Evolutionary conservation across 2,888 invertebrate species (phyloP), one percentile per base, ranked within the genome.

Genomic region (Drosophila melanosoma): DNA sequence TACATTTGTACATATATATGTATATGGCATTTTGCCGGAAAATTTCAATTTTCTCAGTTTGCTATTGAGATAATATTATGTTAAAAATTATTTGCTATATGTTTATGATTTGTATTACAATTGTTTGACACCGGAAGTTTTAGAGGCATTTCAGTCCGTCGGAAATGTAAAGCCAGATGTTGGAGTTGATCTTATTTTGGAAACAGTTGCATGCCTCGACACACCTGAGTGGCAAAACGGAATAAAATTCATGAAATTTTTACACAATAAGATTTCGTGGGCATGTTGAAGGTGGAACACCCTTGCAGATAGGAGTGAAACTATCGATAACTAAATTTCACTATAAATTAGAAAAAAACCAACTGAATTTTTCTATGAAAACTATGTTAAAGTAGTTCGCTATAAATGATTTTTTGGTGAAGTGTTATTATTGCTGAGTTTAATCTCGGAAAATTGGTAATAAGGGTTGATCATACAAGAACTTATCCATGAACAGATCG

Each of bases 151-250:
- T 48, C 17, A n/a, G 57, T 40, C 33, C 10, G 5, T 38, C 12
- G 20, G 38, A 61, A 64, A 52, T 48, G 36, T 17, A 26, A 56
- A 59, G 49, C 71, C 87, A 86, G 80, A 89, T 88, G 78, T 69
- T 45, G 42, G 51, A 26, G 40, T 36, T 60, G 35, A 49, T 69
- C 79, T 81, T 76, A 58, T 57, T 82, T 71, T 87, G 80, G 87
- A 69, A 66, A 63, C 62, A 17, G 65, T 69, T 80, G 59, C 76
- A 79, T 45, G 73, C 65, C 36, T 58, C 61, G 54, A n/a, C 49
- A 48, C 77, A 79, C 81, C 79, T 79, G 81, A 73, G 56, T 58
- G 64, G 60, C 77, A 23, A 67, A 62, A 57, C 35, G 58, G 29
- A 54, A 61, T 51, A 58, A 58, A 66, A 62, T 70, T 52, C 60